Evolutionary conservation across 2,113 vertebrate species (phyloP), one percentile per base, ranked within the genome.

Genomic region (Alethe castanea): DNA sequence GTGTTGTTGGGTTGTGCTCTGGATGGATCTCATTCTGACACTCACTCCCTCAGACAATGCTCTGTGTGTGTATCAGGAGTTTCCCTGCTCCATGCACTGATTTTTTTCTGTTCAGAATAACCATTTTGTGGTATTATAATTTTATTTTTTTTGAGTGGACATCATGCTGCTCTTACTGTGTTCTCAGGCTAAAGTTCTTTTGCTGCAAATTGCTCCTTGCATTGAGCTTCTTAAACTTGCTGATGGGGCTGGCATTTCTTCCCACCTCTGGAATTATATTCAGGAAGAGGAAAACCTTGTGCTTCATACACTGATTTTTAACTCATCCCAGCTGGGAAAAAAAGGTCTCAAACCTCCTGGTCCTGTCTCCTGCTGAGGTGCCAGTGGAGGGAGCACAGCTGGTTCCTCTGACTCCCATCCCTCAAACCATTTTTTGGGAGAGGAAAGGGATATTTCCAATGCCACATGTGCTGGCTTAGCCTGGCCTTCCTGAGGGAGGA

Each of bases 121-220:
- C 31, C 33, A 23, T 56, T 83, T 16, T 78, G 66, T 38, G 42
- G 5, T 65, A 19, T 18, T 42, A 10, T 0, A 25, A 8, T 38
- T 17, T 33, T 24, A 31, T 44, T 47, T 8, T 9, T 57, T 83
- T 44, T 33, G 40, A 57, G 54, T 5, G 31, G 38, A 36, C 26
- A 56, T 67, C n/a, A 13, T 18, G 44, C 81, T 13, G 44, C 85
- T 86, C 44, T 73, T 42, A 5, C 10, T 24, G 3, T 5, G 5
- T 62, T 36, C 85, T 96, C 87, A 88, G 93, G 93, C 76, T 88
- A 8, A 90, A 53, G 81, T 45, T 8, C 20, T 23, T 74, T 92
- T 47, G 20, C 54, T 92, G 73, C 85, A 84, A 52, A 83, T 40
- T 47, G 6, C 16, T 69, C 54, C 38, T 82, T 66, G 53, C 60